These are phyloP conservation scores for Meiosimyza decipiens DNA, from an alignment of 2,888 invertebrate species.

Conservation along the genomic window DNA sequence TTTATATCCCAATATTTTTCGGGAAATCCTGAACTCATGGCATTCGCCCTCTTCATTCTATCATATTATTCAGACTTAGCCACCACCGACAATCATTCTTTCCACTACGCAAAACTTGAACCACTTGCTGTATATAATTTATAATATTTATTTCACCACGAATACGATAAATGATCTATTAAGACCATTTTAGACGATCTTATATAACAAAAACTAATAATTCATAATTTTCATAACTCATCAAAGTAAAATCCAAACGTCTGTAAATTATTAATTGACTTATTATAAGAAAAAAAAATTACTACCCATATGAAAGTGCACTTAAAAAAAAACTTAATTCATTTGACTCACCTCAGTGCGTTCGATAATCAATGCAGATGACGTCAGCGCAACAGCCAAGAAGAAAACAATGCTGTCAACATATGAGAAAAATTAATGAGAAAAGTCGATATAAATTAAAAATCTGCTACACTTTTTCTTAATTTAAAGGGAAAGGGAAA, in stretches of 20 bases:
- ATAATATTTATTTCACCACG: too few species aligned
- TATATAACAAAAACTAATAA: too few species aligned
- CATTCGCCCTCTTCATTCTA: too few species aligned
- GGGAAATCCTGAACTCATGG: too few species aligned
- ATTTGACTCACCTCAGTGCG: constrained; percentile 76
- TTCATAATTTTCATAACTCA: too few species aligned
- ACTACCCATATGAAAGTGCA: neutral
- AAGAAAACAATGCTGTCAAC: constrained; percentile 90
- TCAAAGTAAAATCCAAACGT: neutral
- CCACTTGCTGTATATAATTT: too few species aligned
- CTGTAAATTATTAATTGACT: neutral
- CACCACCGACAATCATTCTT: too few species aligned
- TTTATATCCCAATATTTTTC: too few species aligned
- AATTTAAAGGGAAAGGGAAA: neutral
- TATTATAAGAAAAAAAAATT: neutral
- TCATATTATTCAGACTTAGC: too few species aligned
- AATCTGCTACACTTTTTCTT: neutral
- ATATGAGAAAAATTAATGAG: constrained; percentile 4
- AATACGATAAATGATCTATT: too few species aligned
- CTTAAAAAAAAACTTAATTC: neutral
- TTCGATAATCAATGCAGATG: constrained; percentile 90
- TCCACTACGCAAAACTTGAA: too few species aligned
- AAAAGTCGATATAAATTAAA: constrained; percentile 1
- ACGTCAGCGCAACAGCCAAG: constrained; percentile 93
- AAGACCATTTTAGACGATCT: too few species aligned